Evolutionary conservation across 2,113 vertebrate genomes (phyloP).

Genomic region (Melanocharis versteri): DNA sequence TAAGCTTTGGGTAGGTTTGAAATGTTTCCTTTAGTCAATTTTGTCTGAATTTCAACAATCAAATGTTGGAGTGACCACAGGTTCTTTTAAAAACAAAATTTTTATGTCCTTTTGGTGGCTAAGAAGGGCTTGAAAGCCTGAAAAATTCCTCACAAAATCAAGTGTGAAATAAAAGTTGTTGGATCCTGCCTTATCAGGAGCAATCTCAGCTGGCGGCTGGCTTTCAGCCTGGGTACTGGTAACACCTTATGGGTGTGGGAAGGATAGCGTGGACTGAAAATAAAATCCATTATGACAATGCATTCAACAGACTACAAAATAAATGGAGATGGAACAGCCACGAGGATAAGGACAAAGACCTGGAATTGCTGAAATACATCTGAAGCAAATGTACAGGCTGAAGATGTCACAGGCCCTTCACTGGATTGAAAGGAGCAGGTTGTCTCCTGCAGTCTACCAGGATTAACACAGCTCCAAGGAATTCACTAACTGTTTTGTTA

Average conservation of each 20-base stretch:
- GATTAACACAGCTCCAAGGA: background rate
- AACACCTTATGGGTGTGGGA: background rate
- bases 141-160: background rate
- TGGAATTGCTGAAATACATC: background rate
- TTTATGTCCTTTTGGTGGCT: background rate
- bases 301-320: background rate
- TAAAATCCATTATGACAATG: background rate
- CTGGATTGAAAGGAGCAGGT: background rate
- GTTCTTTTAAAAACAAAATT: background rate
- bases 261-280: background rate
- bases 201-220: background rate
- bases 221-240: background rate
- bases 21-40: background rate
- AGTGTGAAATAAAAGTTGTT: background rate
- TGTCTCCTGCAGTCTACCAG: background rate
- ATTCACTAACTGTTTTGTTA: background rate
- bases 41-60: background rate
- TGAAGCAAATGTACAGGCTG: background rate
- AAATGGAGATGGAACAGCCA: background rate
- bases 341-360: background rate
- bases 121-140: background rate
- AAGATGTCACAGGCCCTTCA: background rate
- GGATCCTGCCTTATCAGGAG: background rate
- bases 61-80: background rate
- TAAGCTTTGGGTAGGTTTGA: background rate